These are phyloP conservation scores for Malacoctenus gilli DNA, from an alignment of 2,797 vertebrate species.

Conservation along the genomic window DNA sequence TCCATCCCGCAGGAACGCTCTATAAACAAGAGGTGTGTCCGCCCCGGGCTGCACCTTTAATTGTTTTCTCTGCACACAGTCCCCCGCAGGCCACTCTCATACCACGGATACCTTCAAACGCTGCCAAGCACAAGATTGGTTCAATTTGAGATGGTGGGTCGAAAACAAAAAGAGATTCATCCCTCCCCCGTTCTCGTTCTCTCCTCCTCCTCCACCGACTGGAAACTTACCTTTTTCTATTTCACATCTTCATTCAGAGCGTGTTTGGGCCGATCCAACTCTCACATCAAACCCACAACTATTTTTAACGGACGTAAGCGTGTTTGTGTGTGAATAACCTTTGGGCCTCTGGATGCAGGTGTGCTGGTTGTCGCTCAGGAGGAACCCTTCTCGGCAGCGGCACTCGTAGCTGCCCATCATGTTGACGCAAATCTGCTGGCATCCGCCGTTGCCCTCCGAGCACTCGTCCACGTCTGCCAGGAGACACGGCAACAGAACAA, in stretches of 20 bases:
- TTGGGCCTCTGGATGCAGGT: constrained; percentile 98
- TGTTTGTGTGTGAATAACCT: constrained; percentile 78
- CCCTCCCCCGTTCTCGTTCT: constrained; percentile 2
- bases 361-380: constrained; percentile 98
- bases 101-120: constrained; percentile 61
- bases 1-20: constrained; percentile 72
- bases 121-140: constrained; percentile 67
- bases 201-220: constrained; percentile 28
- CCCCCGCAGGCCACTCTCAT: constrained; percentile 58
- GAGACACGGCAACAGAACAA: constrained; percentile 42
- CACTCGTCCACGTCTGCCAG: constrained; percentile 95
- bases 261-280: constrained; percentile 48
- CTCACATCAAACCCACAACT: constrained; percentile 28
- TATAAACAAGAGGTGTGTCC: constrained; percentile 73
- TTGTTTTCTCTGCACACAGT: constrained; percentile 71
- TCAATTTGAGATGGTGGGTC: constrained; percentile 66
- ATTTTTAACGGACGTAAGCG: not conserved
- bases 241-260: constrained; percentile 49
- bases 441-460: constrained; percentile 93
- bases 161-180: constrained; percentile 66
- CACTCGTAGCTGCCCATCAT: constrained; percentile 99
- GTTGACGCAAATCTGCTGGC: constrained; percentile 98
- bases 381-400: constrained; percentile 95
- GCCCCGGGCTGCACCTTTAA: constrained; percentile 73
- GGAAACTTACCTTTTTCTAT: constrained; percentile 48